Base-by-base conservation (phyloP, 2,797 vertebrate species). In the Poeciliopsis paucimaculata region DNA sequence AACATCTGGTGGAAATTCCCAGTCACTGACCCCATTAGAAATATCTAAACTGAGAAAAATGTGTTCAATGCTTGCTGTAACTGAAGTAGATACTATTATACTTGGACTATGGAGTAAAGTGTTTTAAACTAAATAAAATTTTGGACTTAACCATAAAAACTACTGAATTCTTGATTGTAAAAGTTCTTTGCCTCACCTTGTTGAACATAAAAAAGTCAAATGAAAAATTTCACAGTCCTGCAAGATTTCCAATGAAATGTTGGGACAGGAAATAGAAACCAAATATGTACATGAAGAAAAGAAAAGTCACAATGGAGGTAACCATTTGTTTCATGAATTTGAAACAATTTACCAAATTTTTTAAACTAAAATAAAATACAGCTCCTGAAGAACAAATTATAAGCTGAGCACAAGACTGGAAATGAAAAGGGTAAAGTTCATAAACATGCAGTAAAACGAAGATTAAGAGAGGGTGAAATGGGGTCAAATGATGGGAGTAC, bases 401-500 rank as follows among this genome's bases (percentile, higher is more conserved):
- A 80, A 84, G 49, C 47, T 77, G 49, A 83, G 49, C 62, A 60
- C 41, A 39, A 75, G 73, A 82, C 73, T 84, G 86, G 75, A 86
- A 72, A 86, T 82, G 82, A 85, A 72, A 81, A 77, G 86, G 78
- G 82, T 73, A 45, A 62, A 53, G 57, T 55, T 80, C 60, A 82
- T 82, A 73, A 72, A 70, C 93, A 93, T 93, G 93, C 91, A 89
- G 71, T 15, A 45, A 71, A 71, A 13, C n/a, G 2, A 43, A 71
- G 45, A 68, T 18, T 20, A 23, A 15, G 20, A 31, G 23, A 57
- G 36, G 28, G 46, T 49, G 23, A 5, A 45, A 31, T n/a, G 77
- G 76, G 76, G 45, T 85, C 73, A 80, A 85, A 60, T 88, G 88
- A 94, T 88, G 92, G 91, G 31, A 89, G 91, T 81, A 95, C 91